These are phyloP conservation scores for Sanderia malayensis DNA, from an alignment of 30 jellyfish, hydroid and myxozoan species.

Conservation along the genomic window DNA sequence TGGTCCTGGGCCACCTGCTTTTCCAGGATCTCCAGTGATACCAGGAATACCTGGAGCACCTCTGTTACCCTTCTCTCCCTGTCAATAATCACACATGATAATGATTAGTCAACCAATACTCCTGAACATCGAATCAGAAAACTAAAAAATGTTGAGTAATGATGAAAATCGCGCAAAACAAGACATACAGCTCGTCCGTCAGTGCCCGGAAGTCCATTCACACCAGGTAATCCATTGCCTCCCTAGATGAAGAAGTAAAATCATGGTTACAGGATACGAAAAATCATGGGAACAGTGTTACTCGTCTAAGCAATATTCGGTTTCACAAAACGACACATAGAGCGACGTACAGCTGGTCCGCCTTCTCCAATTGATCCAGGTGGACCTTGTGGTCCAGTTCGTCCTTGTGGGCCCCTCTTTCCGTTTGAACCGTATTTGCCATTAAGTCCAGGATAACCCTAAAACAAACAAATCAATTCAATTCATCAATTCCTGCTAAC, in stretches of 20 bases:
- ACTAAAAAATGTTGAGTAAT: too few species aligned
- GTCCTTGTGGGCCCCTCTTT: slow-evolving; percentile 78
- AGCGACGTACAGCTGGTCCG: slow-evolving; percentile 62
- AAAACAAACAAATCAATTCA: too few species aligned
- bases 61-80: slow-evolving; percentile 63
- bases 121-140: too few species aligned
- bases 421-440: slow-evolving; percentile 94
- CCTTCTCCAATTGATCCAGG: slow-evolving; percentile 93
- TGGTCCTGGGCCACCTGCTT: slow-evolving; percentile 69
- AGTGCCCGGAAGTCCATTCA: slow-evolving; percentile 74
- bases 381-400: slow-evolving; percentile 85
- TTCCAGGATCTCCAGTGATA: slow-evolving; percentile 78
- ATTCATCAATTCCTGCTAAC: too few species aligned
- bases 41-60: slow-evolving; percentile 80
- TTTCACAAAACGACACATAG: slow-evolving; percentile 5
- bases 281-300: background rate
- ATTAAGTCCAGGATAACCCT: slow-evolving; percentile 82
- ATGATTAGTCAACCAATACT: too few species aligned
- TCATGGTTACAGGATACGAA: background rate
- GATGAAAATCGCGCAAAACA: too few species aligned
- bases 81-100: too few species aligned
- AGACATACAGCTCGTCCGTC: slow-evolving; percentile 48
- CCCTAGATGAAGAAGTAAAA: slow-evolving; percentile 45
- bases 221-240: slow-evolving; percentile 76
- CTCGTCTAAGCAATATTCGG: background rate